Conservation (phyloP, 92 coral and sea anemone genomes). For the Muricea muricata region DNA sequence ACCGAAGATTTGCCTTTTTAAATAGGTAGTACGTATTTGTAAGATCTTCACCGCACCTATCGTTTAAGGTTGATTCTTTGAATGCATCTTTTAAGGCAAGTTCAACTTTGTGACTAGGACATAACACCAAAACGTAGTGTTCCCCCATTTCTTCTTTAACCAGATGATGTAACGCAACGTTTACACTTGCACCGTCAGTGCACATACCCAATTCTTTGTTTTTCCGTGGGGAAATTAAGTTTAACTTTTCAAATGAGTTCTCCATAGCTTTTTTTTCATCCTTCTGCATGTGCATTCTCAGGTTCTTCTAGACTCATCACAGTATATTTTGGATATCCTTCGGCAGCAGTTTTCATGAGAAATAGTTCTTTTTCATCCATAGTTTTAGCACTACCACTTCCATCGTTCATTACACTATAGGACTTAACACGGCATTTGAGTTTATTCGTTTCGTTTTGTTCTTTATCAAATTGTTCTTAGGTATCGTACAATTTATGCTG, state of each 20-base stretch:
- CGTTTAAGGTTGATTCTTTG: background rate
- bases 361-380: conserved; percentile 11
- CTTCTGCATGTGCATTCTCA: background rate
- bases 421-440: background rate
- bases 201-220: background rate
- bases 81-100: background rate
- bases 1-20: background rate
- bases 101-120: conserved; percentile 17
- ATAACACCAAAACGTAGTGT: background rate
- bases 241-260: background rate
- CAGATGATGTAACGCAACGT: background rate
- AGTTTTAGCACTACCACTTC: background rate
- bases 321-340: background rate
- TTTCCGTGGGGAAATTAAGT: background rate
- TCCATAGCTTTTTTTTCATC: conserved; percentile 4
- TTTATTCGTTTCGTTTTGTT: background rate
- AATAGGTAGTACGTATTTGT: background rate
- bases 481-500: background rate
- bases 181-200: background rate
- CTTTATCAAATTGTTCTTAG: background rate
- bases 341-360: background rate
- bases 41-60: background rate
- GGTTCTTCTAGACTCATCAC: conserved; percentile 16
- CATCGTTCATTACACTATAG: background rate
- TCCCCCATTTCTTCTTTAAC: conserved; percentile 14